Evolutionary conservation across 2,888 invertebrate species (phyloP), one percentile per base, ranked within the genome.

Genomic region (Matsumyia berberina): DNA sequence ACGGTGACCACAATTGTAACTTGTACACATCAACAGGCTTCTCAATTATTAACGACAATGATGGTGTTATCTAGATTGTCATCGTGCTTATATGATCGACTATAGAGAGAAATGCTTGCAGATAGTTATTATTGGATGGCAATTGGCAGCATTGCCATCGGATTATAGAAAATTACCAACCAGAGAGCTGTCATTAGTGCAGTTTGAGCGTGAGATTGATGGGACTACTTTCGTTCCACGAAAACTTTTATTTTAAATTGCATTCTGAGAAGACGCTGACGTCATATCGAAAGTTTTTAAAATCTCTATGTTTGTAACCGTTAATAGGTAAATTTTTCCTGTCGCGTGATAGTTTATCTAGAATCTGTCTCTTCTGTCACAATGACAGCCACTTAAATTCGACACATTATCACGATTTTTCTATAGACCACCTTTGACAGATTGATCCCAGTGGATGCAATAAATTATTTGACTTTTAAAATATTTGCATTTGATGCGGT

Each of bases 1-100:
- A 4, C 24, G 62, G 11, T 17, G 17, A 9, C n/a, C 46, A 64
- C 62, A 64, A 49, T 46, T 46, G 46, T n/a, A 49, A 46, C n/a
- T 64, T n/a, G 46, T 64, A n/a, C 19, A 11, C 39, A 49, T 19
- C 24, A 49, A 24, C 49, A 64, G 49, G 46, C 35, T 42, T 53
- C 31, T 67, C 53, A 67, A 67, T 67, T 67, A 67, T 67, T 67
- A 42, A 42, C 39, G 42, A 67, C 53, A 42, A 53, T 37, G 29
- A 53, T 19, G 9, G 51, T 39, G 15, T 53, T 53, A 66, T 66
- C 51, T 51, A 1, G 12, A 49, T 51, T 51, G 15, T 53, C 17
- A 17, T 8, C 33, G 35, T 15, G 17, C 12, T 55, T 42, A 58
- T 39, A 39, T 57, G 58, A 58, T 58, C 9, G 58, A 42, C 24